Evolutionary conservation across 1,140 invertebrate genomes (phyloP).

Genomic region (Cyphomyrmex costatus): DNA sequence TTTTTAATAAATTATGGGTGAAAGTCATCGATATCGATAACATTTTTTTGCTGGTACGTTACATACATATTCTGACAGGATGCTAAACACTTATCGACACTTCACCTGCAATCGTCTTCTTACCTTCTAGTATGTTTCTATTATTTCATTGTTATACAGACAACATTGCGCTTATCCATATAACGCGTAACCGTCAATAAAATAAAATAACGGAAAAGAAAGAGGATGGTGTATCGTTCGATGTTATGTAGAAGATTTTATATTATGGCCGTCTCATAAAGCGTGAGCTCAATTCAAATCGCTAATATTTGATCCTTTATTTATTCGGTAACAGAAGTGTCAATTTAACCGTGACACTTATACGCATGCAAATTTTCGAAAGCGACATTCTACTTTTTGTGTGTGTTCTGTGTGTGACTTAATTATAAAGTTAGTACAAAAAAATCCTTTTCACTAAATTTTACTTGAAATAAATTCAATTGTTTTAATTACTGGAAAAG

Average conservation of each 20-base stretch:
- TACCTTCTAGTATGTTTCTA: constrained; percentile 83
- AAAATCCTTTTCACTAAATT: not conserved
- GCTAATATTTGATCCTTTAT: constrained; percentile 20
- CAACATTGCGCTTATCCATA: constrained; percentile 78
- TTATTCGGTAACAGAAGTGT: constrained; percentile 20
- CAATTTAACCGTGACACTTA: not conserved
- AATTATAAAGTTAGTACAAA: constrained; percentile 23
- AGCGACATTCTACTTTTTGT: constrained; percentile 4
- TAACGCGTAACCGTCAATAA: constrained; percentile 73
- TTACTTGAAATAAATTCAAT: constrained; percentile 8
- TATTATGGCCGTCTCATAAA: not conserved
- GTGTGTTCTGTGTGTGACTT: not conserved
- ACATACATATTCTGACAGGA: constrained; percentile 68
- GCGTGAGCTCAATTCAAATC: constrained; percentile 8
- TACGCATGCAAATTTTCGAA: constrained; percentile 5
- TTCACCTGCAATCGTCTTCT: constrained; percentile 71
- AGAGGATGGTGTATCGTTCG: constrained; percentile 47
- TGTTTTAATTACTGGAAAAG: not conserved
- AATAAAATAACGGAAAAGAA: constrained; percentile 64
- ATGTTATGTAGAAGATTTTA: constrained; percentile 40
- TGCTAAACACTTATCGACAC: constrained; percentile 73
- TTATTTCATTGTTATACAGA: constrained; percentile 83
- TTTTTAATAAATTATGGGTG: constrained; percentile 54
- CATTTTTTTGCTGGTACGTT: constrained; percentile 59
- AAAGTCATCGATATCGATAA: constrained; percentile 62